Evolutionary conservation across 2,888 invertebrate species (phyloP), one percentile per base, ranked within the genome.

Genomic region (Allophyes oxyacanthae): DNA sequence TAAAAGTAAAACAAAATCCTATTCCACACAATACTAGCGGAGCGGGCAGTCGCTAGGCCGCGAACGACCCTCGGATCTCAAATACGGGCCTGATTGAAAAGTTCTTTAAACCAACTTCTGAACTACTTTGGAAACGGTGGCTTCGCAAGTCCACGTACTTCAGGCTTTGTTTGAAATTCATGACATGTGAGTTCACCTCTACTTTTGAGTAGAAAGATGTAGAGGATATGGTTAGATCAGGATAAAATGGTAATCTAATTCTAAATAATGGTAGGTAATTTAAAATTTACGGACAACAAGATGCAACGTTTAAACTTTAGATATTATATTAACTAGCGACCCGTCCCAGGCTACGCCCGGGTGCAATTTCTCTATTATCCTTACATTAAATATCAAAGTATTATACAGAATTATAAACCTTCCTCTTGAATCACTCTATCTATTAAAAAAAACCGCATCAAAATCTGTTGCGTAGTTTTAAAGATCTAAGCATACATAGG

Each of bases 1-100:
- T 36, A 10, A 8, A 32, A 32, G 30, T 8, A 15, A 15, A 28
- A 41, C 5, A 41, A 33, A 54, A 49, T 66, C 61, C 36, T 0
- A 43, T 33, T 78, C 77, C 70, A 67, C 37, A 59, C 38, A 13
- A 50, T 6, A 0, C 6, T 5, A 40, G 51, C 51, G 34, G 30
- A 65, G 59, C 73, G 79, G 82, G 36, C 80, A 79, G 79, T 76
- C 60, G 54, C 62, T 56, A 79, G 78, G 74, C 73, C 76, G 75
- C 68, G 69, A 58, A 69, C 63, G 73, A 62, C 72, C 75, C 79
- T 76, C 78, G 72, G 79, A 83, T 83, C 81, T 78, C 72, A 68
- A 80, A 87, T 90, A 87, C 81, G 90, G 89, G 89, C 81, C 72
- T 84, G 87, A 90, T 90, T 89, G 91, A 90, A 90, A 92, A 91